phyloP scores from a whole-genome alignment of 1,140 invertebrate genomes.

The Dinoponera quadriceps region DNA sequence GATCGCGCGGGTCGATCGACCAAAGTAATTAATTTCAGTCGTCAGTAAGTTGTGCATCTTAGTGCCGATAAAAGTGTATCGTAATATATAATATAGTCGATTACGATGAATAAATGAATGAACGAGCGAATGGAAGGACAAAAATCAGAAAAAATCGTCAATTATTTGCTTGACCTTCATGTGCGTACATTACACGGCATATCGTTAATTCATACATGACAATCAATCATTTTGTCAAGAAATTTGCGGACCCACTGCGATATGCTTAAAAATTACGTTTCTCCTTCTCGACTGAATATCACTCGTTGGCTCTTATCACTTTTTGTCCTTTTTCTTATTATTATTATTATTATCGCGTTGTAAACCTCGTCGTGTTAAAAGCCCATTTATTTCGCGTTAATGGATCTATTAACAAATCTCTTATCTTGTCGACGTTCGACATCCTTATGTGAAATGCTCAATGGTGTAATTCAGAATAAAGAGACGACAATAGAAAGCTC shows the following conservation, averaged over 20 bases:
- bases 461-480: neutral
- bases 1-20: neutral
- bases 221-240: too few species aligned
- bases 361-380: neutral
- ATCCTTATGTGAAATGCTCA: neutral
- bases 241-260: neutral
- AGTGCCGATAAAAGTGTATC: constrained; percentile 7
- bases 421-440: neutral
- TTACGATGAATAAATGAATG: neutral
- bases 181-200: neutral
- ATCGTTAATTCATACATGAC: neutral
- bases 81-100: neutral
- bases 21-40: constrained; percentile 63
- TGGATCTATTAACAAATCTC: neutral
- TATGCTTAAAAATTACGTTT: neutral
- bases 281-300: neutral
- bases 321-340: neutral
- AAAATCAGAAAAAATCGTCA: neutral
- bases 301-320: neutral
- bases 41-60: neutral
- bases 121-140: neutral
- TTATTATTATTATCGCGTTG: constrained; percentile 23
- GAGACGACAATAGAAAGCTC: neutral
- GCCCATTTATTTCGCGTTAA: too few species aligned
- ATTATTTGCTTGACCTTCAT: neutral